Conservation (phyloP, 2,797 vertebrate species). For the Pseudocheirus occidentalis region DNA sequence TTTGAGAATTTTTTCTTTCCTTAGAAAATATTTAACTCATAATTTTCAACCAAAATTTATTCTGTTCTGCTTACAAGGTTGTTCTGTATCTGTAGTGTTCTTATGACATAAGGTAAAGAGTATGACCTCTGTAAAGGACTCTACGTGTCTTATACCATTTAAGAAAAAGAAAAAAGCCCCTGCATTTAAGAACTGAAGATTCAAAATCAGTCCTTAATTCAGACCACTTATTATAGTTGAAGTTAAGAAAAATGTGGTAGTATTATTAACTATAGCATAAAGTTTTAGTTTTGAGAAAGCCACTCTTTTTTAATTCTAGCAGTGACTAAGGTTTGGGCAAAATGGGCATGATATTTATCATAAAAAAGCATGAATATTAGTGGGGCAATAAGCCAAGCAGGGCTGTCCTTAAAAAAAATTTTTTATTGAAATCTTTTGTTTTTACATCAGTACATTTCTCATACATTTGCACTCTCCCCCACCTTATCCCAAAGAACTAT, state of each 20-base stretch:
- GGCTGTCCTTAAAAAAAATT: neutral
- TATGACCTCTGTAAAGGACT: neutral
- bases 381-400: neutral
- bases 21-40: constrained; percentile 2
- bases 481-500: neutral
- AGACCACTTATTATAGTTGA: neutral
- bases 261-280: neutral
- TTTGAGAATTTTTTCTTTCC: constrained; percentile 29
- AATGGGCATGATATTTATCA: neutral
- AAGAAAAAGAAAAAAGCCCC: neutral
- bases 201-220: neutral
- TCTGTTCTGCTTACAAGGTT: neutral
- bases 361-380: neutral
- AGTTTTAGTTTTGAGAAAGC: neutral
- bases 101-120: neutral
- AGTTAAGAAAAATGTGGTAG: neutral
- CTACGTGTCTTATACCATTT: no score
- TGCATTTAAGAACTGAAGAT: neutral
- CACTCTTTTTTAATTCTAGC: neutral
- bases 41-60: neutral
- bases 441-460: neutral
- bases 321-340: neutral
- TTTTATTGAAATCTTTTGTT: neutral
- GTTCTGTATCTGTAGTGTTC: neutral
- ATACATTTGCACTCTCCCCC: neutral